phyloP scores from a whole-genome alignment of 2,113 vertebrate genomes.

The Pomatorhinus ruficollis region DNA sequence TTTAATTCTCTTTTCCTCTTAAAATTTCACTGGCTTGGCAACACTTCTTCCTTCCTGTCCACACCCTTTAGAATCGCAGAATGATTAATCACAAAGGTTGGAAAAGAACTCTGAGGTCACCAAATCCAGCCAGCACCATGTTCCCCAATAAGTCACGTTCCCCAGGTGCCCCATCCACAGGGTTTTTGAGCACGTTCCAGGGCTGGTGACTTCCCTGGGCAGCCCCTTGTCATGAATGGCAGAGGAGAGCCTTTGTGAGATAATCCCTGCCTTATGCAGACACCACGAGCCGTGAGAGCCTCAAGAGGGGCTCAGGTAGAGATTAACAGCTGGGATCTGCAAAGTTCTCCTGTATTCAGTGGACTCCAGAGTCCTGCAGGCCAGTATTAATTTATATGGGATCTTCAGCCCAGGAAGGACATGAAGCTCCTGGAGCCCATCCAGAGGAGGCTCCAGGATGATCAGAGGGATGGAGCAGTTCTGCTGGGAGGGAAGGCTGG shows the following conservation, averaged over 20 bases:
- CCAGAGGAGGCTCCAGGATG: not conserved
- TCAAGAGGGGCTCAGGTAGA: not conserved
- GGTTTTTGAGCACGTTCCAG: not conserved
- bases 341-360: not conserved
- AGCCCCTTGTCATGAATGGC: not conserved
- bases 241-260: not conserved
- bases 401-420: not conserved
- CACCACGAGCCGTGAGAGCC: not conserved
- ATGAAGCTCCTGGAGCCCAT: fast-evolving
- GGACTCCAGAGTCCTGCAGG: not conserved
- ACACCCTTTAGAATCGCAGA: not conserved
- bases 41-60: not conserved
- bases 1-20: not conserved
- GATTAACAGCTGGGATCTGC: not conserved
- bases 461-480: not conserved
- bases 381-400: fast-evolving
- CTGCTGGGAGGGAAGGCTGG: not conserved
- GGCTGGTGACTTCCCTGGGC: not conserved
- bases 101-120: not conserved
- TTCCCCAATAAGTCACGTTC: fast-evolving
- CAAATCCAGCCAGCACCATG: not conserved
- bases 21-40: not conserved
- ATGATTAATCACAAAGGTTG: not conserved
- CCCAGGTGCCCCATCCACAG: not conserved
- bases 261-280: not conserved